Percentiles rank a stretch among this genome's conserved stretches.
Evolutionary conservation across 2,797 vertebrate genomes (phyloP).

Genomic region (Aphelocoma californica): DNA sequence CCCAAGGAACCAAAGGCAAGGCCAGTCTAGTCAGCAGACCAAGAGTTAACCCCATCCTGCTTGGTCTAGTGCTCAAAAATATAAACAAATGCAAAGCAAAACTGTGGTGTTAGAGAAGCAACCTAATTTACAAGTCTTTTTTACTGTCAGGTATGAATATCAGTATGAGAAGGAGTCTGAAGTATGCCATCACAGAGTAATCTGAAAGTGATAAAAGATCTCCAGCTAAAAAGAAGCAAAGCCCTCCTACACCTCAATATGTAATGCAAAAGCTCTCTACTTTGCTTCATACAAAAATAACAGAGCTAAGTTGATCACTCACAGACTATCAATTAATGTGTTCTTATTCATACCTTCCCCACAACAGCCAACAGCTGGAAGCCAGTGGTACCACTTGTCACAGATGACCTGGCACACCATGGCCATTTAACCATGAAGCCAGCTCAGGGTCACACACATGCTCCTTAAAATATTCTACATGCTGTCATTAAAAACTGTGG

Average conservation of each 20-base stretch:
- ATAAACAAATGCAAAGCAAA: background rate
- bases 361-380: background rate
- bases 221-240: background rate
- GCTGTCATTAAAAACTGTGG: background rate
- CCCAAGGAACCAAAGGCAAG: background rate
- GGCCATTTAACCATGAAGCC: background rate
- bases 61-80: background rate
- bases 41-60: background rate
- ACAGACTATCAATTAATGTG: background rate
- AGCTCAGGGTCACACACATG: background rate
- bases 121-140: background rate
- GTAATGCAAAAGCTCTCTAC: background rate
- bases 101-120: background rate
- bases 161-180: background rate
- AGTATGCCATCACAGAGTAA: background rate
- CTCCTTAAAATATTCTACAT: background rate
- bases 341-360: background rate
- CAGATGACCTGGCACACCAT: background rate
- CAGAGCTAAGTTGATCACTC: background rate
- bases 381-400: background rate
- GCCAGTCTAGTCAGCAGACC: background rate
- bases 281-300: background rate
- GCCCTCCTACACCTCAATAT: background rate
- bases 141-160: background rate
- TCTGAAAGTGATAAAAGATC: background rate